Percentiles rank a stretch among this genome's conserved stretches.
phyloP scores from a whole-genome alignment of 2,888 invertebrate species.

The Pollenia labialis region DNA sequence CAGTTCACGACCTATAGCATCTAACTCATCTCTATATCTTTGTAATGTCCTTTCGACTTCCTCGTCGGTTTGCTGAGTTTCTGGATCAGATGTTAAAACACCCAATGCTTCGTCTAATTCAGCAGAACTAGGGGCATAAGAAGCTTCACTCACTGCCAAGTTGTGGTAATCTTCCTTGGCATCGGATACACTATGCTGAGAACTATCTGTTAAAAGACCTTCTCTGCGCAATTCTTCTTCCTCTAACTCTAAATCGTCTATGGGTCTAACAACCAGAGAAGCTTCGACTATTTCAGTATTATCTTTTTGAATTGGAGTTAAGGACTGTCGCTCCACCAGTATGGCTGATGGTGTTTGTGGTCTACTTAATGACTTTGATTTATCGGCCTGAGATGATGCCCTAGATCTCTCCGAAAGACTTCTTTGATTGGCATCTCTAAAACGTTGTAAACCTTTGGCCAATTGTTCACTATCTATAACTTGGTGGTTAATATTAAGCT shows the following conservation, averaged over 20 bases:
- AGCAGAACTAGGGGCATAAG: conserved; percentile 79
- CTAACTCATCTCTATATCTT: conserved; percentile 68
- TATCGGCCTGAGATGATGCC: conserved; percentile 86
- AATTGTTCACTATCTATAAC: conserved; percentile 86
- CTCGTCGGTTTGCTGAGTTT: conserved; percentile 71
- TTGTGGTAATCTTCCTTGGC: conserved; percentile 75
- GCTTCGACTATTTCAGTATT: conserved; percentile 87
- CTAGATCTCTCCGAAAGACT: conserved; percentile 86
- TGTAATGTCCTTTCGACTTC: conserved; percentile 60
- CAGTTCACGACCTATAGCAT: conserved; percentile 67
- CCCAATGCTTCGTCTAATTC: conserved; percentile 81
- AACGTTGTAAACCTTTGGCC: conserved; percentile 85
- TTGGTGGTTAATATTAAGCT: conserved; percentile 74
- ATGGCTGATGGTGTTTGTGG: conserved; percentile 87
- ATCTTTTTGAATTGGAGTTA: conserved; percentile 86
- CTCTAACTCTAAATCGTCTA: conserved; percentile 85
- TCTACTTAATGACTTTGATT: conserved; percentile 86
- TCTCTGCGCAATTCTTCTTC: conserved; percentile 81
- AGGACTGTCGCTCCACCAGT: conserved; percentile 86
- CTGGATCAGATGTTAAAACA: conserved; percentile 72
- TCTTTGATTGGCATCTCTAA: conserved; percentile 86
- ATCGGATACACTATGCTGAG: conserved; percentile 81
- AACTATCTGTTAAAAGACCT: conserved; percentile 81
- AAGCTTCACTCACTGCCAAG: conserved; percentile 79
- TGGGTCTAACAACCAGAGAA: conserved; percentile 87